phyloP scores from a whole-genome alignment of 2,113 vertebrate genomes.

The Archocentrus centrarchus region DNA sequence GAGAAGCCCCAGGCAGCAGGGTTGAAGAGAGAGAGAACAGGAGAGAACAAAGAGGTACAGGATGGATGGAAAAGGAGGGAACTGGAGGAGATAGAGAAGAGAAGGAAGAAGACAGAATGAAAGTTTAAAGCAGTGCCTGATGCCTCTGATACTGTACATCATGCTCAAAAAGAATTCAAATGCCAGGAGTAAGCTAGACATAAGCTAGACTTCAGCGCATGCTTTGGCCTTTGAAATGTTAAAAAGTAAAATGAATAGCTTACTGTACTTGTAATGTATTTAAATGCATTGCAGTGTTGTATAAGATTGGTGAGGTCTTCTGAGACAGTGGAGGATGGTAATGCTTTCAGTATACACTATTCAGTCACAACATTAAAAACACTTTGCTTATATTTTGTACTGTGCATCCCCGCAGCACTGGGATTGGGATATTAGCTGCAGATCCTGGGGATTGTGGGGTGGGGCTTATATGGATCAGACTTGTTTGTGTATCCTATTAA shows the following conservation, averaged over 20 bases:
- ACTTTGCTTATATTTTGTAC: not conserved
- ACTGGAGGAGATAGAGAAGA: constrained; percentile 3
- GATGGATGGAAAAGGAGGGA: constrained; percentile 2
- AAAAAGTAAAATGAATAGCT: not conserved
- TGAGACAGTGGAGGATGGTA: not conserved
- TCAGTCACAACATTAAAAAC: not conserved
- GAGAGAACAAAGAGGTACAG: constrained; percentile 16
- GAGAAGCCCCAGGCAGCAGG: constrained; percentile 52
- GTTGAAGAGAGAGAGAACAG: constrained; percentile 4
- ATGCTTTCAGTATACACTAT: not conserved
- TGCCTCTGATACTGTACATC: constrained; percentile 33
- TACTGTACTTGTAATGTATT: not conserved
- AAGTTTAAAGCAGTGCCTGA: constrained; percentile 9
- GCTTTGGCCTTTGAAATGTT: constrained; percentile 37
- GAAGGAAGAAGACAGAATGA: constrained; percentile 3
- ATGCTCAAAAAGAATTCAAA: constrained; percentile 29
- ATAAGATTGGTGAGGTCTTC: not conserved
- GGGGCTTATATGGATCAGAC: not conserved
- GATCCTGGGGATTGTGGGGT: not conserved
- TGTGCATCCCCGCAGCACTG: no score
- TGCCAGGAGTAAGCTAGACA: constrained; percentile 29
- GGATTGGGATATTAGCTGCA: not conserved
- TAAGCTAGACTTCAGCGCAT: not conserved
- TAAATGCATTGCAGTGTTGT: not conserved
- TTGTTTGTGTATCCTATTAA: not conserved